These are phyloP conservation scores for Dichetophora obliterata DNA, from an alignment of 2,888 invertebrate species.

Conservation along the genomic window DNA sequence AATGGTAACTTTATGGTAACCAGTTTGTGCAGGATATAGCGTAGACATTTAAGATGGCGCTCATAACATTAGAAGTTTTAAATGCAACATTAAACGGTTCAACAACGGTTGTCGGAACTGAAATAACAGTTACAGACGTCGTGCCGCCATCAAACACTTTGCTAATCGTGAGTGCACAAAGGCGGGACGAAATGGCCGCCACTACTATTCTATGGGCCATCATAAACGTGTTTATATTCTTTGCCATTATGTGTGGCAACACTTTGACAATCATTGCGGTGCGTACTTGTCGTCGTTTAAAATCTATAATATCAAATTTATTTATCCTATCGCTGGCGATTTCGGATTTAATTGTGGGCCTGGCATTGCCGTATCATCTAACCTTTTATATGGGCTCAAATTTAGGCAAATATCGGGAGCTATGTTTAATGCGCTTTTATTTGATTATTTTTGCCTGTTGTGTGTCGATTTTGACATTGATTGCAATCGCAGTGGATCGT, in stretches of 20 bases:
- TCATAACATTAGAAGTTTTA: background rate
- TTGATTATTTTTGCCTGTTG: conserved; percentile 82
- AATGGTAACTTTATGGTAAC: too few species aligned
- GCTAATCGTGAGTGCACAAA: background rate
- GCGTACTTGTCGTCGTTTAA: conserved; percentile 77
- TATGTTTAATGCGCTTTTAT: conserved; percentile 81
- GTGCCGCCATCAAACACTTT: background rate
- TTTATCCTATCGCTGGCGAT: conserved; percentile 84
- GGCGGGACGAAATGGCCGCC: background rate
- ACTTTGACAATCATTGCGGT: conserved; percentile 82
- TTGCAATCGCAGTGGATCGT: conserved; percentile 83
- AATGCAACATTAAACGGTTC: background rate
- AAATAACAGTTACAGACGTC: background rate
- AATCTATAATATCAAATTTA: conserved; percentile 80
- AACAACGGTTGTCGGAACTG: background rate
- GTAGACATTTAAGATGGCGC: background rate
- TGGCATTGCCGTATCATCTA: conserved; percentile 83
- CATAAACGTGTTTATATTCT: conserved; percentile 76
- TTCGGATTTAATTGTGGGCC: conserved; percentile 83
- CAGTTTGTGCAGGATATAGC: too few species aligned
- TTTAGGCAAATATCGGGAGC: conserved; percentile 74
- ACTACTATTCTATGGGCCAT: conserved; percentile 73
- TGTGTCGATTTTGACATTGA: conserved; percentile 83
- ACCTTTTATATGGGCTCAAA: conserved; percentile 78
- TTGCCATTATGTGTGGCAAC: conserved; percentile 80